Base-by-base conservation (phyloP, 2,888 invertebrate genomes). In the Epistrophe grossulariae region DNA sequence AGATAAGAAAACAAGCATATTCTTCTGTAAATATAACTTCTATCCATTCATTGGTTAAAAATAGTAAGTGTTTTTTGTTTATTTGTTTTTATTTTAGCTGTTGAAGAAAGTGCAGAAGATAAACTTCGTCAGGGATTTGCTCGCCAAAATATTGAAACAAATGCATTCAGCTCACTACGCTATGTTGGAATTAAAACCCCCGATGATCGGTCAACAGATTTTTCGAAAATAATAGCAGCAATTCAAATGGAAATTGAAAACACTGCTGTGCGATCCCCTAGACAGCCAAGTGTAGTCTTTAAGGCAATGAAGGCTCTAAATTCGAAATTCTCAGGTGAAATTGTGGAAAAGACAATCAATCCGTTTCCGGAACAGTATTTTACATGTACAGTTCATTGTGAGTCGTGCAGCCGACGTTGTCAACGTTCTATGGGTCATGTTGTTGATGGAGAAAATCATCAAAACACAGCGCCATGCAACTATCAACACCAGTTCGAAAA, bases 361-460 rank as follows among this genome's bases (percentile, higher is more conserved):
- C 93, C 96, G 70, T 97, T 97, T 92, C 95, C 96, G 43, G 96
- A 96, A 90, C 95, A 97, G 91, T 96, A 96, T 93, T 97, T 97
- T 90, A 96, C 96, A 0, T 97, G 97, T 90, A 94, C 95, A 24
- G 94, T 94, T 2, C 94, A 94, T 88, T 97, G 97, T 91, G 94
- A 95, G 82, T 95, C 96, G 4, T 97, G 97, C 92, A 94, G 93
- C 71, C 93, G 93, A 71, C 94, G 95, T 35, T 96, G 96, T 89
- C 93, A 93, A 87, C 93, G 94, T 74, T 95, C 95, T 24, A 95
- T 95, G 95, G 95, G 95, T 0, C 96, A 96, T 90, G 92, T 94
- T 57, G 93, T 93, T 38, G 95, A 95, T 80, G 95, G 94, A 11
- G 94, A 94, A 84, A 93, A 94, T 15, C 96, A 96, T 91, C 91